phyloP scores from a whole-genome alignment of 2,797 vertebrate genomes.

The Sebastes variabilis region DNA sequence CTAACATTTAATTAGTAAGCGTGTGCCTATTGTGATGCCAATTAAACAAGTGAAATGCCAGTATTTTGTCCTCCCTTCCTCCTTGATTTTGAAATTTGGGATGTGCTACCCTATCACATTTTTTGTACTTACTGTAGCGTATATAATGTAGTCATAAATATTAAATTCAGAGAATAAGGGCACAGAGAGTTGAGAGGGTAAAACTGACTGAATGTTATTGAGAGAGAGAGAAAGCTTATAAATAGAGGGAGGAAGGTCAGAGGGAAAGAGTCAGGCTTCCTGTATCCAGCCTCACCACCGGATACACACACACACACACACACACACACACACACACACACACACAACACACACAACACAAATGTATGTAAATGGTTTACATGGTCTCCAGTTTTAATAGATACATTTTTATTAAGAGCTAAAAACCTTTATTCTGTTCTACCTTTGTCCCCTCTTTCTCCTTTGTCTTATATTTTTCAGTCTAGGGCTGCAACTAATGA shows the following conservation, averaged over 20 bases:
- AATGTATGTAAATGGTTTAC: background rate
- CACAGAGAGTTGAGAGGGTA: background rate
- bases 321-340: background rate
- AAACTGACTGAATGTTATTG: slow-evolving; percentile 26
- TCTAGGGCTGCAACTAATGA: background rate
- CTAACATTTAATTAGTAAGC: too few species aligned
- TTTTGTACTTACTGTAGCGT: too few species aligned
- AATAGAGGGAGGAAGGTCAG: slow-evolving; percentile 73
- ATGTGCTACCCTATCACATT: too few species aligned
- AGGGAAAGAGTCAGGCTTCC: slow-evolving; percentile 76
- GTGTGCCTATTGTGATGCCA: too few species aligned
- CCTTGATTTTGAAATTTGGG: too few species aligned
- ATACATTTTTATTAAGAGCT: background rate
- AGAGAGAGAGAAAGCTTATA: slow-evolving; percentile 51
- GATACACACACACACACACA: slow-evolving; percentile 36
- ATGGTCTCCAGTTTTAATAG: background rate
- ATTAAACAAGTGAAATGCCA: too few species aligned
- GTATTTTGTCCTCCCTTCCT: too few species aligned
- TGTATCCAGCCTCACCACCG: slow-evolving; percentile 62
- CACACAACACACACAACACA: background rate
- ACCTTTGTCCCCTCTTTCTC: background rate
- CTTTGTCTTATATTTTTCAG: background rate
- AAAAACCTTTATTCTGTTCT: background rate
- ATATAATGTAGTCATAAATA: background rate
- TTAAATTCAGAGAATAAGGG: background rate